Base-by-base conservation (phyloP, 2,888 invertebrate genomes). In the Venustoraphidia nigricollis region DNA sequence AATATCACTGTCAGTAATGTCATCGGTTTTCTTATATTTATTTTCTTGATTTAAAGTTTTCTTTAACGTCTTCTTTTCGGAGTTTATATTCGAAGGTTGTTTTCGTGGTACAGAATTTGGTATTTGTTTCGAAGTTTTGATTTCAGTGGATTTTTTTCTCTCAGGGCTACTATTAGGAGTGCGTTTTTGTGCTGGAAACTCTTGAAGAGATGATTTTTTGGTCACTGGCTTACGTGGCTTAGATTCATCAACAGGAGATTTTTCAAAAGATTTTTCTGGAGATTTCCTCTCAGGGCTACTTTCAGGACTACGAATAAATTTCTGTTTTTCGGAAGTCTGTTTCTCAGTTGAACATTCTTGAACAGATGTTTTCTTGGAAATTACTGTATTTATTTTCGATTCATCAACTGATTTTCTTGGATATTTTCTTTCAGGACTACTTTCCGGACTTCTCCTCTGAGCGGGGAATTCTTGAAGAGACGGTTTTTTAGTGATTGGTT, bases 401-500 rank as follows among this genome's bases (percentile, higher is more conserved):
- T 37, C 36, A 14, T 13, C 10, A 42, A 41, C 11, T n/a, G 41
- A 10, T 44, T 48, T 48, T n/a, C 14, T 44, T 8, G 38, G 41
- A 40, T 34, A 41, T 49, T 49, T 46, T 27, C 17, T 41, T 34
- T 44, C 44, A 14, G 41, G 47, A 38, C 27, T 57, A 58, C 51
- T 66, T 62, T 41, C 61, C 62, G 57, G 68, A 63, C 58, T 69
- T 66, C 13, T 58, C 55, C 34, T 60, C 53, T 47, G 58, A 2
- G 41, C 8, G 56, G 40, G 61, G 59, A 36, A 61, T 57, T 55
- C 67, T 69, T 53, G 64, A 34, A 49, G 35, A 9, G 34, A 34
- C 2, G 48, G 14, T 17, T 46, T 46, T 13, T 48, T 48, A 9
- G 34, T 34, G 9, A 47, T 38, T 35, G 49, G 36, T 46, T 51